Evolutionary conservation across 2,113 vertebrate species (phyloP), one percentile per base, ranked within the genome.

Genomic region (Fregetta grallaria): DNA sequence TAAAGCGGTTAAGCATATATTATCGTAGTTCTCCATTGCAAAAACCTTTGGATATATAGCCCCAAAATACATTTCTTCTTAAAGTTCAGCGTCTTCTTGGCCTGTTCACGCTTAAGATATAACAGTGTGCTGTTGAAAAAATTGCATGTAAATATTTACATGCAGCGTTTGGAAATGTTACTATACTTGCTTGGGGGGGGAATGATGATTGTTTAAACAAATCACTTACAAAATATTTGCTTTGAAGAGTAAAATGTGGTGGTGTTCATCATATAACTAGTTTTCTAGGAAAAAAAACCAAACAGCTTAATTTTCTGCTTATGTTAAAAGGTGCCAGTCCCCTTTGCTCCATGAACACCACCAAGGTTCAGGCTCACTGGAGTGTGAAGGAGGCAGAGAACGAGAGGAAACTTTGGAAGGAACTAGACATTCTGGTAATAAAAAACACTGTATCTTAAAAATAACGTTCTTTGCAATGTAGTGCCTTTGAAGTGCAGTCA

Each of bases 281-380:
- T 89, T 84, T 91, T 47, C 3, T n/a, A 44, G 21, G 15, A 13
- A 25, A 58, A 49, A 53, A 67, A 22, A 0, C 6, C 26, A 86
- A 52, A 45, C n/a, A 56, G 17, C 49, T 38, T 66, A 68, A 55
- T 85, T 91, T 92, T 95, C 21, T 96, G 18, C 66, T 96, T 94
- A 47, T 3, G 3, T 97, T 95, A 53, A 58, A 97, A 99, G 99
- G 93, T 99, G 99, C 96, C 99, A 98, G 40, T 99, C 99, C 34
- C 99, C 99, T 27, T 97, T 99, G 50, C 98, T 99, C 52, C 99
- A 99, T 3, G 99, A 99, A 92, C 98, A 98, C 79, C 98, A 98
- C 74, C 98, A 98, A 90, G 98, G 98, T 85, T 97, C 98, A 23
- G 97, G 98, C 87, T 95, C 98, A 14, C 96, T 98, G 85, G 99